Evolutionary conservation across 1,140 invertebrate species (phyloP).

Genomic region (Bombyx mandarina): DNA sequence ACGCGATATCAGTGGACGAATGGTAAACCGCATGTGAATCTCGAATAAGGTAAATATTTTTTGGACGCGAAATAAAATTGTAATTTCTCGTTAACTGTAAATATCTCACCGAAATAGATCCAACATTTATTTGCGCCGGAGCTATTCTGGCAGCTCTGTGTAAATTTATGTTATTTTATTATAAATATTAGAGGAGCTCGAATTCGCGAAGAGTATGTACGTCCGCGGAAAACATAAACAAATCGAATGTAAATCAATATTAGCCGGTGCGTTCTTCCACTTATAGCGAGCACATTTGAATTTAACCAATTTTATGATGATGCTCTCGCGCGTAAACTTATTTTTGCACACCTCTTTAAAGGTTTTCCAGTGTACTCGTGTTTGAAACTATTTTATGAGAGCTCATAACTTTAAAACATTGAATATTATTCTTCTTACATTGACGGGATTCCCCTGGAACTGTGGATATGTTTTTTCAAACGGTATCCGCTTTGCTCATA

Average conservation of each 20-base stretch:
- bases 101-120: conserved; percentile 19
- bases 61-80: conserved; percentile 10
- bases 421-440: too few species aligned
- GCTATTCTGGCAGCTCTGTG: conserved; percentile 26
- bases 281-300: conserved; percentile 36
- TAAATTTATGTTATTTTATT: conserved; percentile 30
- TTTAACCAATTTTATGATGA: conserved; percentile 62
- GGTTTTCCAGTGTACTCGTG: conserved; percentile 15
- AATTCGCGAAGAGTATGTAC: conserved; percentile 51
- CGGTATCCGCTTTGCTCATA: too few species aligned
- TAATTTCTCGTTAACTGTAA: conserved; percentile 10
- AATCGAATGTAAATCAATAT: conserved; percentile 59
- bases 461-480: too few species aligned
- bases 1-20: too few species aligned
- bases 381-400: background rate
- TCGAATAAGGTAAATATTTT: background rate
- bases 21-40: too few species aligned
- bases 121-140: conserved; percentile 17
- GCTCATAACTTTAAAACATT: too few species aligned
- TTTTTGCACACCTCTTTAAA: conserved; percentile 25
- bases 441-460: too few species aligned
- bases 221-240: conserved; percentile 51
- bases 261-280: conserved; percentile 25
- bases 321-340: conserved; percentile 38
- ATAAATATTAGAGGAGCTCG: conserved; percentile 28